These are phyloP conservation scores for Carterocephalus palaemon DNA, from an alignment of 2,888 invertebrate species.

Conservation along the genomic window DNA sequence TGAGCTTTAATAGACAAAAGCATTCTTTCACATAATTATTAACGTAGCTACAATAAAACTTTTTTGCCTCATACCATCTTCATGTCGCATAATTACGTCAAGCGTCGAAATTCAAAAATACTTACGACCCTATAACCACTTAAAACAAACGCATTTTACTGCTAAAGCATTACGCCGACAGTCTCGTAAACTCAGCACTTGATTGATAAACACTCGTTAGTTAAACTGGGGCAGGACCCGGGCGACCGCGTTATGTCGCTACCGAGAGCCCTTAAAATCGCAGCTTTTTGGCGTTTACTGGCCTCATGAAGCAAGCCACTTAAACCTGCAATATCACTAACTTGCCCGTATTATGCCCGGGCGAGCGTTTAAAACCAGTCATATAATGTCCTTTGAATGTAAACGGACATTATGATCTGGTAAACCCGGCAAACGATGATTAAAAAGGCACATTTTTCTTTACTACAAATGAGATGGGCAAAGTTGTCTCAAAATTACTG, in stretches of 20 bases:
- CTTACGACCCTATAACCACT: too few species aligned
- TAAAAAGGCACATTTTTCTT: constrained; percentile 19
- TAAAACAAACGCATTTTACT: constrained; percentile 49
- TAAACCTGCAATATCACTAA: constrained; percentile 40
- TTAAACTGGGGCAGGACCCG: constrained; percentile 45
- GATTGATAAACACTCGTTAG: constrained; percentile 54
- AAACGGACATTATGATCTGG: constrained; percentile 21
- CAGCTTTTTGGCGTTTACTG: constrained; percentile 37
- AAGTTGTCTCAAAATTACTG: constrained; percentile 16
- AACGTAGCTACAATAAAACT: too few species aligned
- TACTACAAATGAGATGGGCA: constrained; percentile 19
- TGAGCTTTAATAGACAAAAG: too few species aligned
- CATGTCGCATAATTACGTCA: background rate
- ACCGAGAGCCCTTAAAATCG: constrained; percentile 42
- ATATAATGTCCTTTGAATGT: constrained; percentile 19
- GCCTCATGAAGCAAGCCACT: constrained; percentile 40
- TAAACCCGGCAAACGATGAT: constrained; percentile 13
- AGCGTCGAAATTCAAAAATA: constrained; percentile 36
- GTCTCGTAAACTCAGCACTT: constrained; percentile 57
- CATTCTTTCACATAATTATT: too few species aligned
- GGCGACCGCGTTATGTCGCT: constrained; percentile 48
- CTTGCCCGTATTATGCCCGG: constrained; percentile 34
- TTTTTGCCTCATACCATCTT: too few species aligned
- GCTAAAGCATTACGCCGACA: constrained; percentile 47
- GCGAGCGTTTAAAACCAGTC: constrained; percentile 32